A percentile compares a stretch with the other conserved stretches of the same genome.
Evolutionary conservation across 2,797 vertebrate genomes (phyloP).

Genomic region (Columba guinea): DNA sequence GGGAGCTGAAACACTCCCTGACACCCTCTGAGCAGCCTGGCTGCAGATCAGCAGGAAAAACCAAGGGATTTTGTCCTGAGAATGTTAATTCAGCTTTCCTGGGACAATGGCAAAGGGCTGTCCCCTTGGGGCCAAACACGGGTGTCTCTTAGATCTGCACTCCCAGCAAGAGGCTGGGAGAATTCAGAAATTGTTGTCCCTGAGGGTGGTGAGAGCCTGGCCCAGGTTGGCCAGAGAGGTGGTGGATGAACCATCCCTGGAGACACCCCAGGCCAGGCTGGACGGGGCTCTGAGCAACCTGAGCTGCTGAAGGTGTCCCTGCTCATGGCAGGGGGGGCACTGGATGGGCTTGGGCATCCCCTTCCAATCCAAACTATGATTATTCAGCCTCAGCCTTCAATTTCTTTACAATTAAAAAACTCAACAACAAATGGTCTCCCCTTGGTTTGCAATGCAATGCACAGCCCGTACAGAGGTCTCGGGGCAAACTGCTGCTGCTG

Average conservation of each 20-base stretch:
- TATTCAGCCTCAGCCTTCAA: neutral
- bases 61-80: neutral
- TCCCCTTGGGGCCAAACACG: neutral
- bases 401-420: neutral
- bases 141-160: neutral
- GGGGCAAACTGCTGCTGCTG: neutral
- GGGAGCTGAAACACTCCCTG: neutral
- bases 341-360: no score
- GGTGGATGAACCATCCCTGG: no score
- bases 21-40: neutral
- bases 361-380: neutral
- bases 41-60: neutral
- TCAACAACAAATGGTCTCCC: neutral
- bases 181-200: neutral
- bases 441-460: neutral
- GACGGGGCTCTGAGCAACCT: no score
- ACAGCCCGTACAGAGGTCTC: fast-evolving
- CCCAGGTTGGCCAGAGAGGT: no score
- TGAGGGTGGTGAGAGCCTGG: no score
- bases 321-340: no score
- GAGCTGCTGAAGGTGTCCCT: no score
- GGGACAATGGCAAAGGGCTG: neutral
- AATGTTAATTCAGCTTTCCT: neutral
- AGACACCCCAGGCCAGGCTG: no score
- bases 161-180: neutral